Evolutionary conservation across 2,113 vertebrate genomes (phyloP).

Genomic region (Fregetta grallaria): DNA sequence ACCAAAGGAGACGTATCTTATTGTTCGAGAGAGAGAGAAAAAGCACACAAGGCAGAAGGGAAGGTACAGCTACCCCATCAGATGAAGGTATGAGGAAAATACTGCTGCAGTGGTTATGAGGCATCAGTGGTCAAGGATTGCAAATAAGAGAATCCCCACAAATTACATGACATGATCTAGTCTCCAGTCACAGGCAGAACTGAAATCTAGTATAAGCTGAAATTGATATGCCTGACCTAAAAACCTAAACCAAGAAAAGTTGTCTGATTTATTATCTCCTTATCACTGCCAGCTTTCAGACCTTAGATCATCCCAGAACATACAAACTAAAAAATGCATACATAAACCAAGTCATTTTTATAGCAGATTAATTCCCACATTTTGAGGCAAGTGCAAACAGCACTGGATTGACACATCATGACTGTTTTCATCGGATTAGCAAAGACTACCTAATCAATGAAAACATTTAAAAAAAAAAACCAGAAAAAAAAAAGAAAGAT

Average conservation of each 20-base stretch:
- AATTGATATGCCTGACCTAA: not conserved
- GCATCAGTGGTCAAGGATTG: not conserved
- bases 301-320: not conserved
- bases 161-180: not conserved
- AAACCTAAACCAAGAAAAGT: not conserved
- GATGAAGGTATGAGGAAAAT: not conserved
- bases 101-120: not conserved
- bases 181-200: not conserved
- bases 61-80: not conserved
- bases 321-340: not conserved
- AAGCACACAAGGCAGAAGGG: not conserved
- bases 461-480: not conserved
- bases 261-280: not conserved
- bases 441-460: not conserved
- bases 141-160: not conserved
- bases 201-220: not conserved
- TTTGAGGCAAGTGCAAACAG: not conserved
- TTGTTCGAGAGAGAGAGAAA: not conserved
- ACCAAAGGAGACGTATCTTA: not conserved
- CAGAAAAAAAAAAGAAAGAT: accelerated
- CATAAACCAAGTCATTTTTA: not conserved
- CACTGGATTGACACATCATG: not conserved
- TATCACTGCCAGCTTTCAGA: not conserved
- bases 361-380: not conserved
- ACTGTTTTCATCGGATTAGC: not conserved